Evolutionary conservation across 1,140 invertebrate species (phyloP), one percentile per base, ranked within the genome.

Genomic region (Sarcophaga peregrina): DNA sequence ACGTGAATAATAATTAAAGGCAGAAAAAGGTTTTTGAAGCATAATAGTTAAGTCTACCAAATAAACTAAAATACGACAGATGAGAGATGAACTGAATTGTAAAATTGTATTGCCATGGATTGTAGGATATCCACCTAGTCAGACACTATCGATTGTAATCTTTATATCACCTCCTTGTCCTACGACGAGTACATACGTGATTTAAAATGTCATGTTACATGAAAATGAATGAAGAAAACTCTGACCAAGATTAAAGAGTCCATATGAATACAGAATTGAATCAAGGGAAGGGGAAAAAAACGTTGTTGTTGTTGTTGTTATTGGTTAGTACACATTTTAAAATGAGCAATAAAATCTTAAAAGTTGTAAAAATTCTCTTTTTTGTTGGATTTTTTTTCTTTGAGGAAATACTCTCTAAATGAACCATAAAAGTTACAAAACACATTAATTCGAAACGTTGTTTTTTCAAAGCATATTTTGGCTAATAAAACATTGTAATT

Each of bases 121-220:
- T 1, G 25, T 37, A 37, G 25, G 25, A 37, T 37, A 37, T 37
- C 25, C 25, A 37, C 25, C 25, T 37, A 37, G 25, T 37, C 25
- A 37, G 25, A 1, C 25, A 37, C 4, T 1, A 37, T 37, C 25
- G 25, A 4, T 37, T 37, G 25, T 37, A 37, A 37, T 37, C 25
- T 37, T 37, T 37, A 37, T 4, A 4, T 4, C 25, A 37, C 25
- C 25, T 37, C 25, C 25, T 37, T 37, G 4, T 37, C 25, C 25
- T 37, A 2, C 25, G 25, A 37, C 13, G 13, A 58, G 13, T n/a
- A 13, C 54, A n/a, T 15, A n/a, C 54, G 54, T 15, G 11, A 13
- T 58, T 58, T n/a, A n/a, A 58, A 58, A 58, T 58, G 54, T 58
- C 54, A 58, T 58, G 54, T 58, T 58, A 58, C 54, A 58, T 15